phyloP scores from a whole-genome alignment of 2,888 invertebrate species.

The Eupithecia vulgata region DNA sequence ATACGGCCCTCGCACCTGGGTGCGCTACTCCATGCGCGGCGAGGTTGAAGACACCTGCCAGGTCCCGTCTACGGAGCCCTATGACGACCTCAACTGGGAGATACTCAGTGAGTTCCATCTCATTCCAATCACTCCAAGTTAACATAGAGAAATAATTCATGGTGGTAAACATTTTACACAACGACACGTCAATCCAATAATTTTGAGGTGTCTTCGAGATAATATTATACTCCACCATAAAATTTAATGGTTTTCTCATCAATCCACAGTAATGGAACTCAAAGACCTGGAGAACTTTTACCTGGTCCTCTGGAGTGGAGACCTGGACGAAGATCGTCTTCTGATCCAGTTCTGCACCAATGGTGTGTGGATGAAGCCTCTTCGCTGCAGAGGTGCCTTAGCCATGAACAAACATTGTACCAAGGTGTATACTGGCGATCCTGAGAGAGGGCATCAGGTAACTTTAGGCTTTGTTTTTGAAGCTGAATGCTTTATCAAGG shows the following conservation, averaged over 20 bases:
- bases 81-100: slow-evolving; percentile 87
- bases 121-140: neutral
- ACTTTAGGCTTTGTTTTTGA: neutral
- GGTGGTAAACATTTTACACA: neutral
- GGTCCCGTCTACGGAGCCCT: slow-evolving; percentile 82
- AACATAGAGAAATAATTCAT: neutral
- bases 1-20: slow-evolving; percentile 90
- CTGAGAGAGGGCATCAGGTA: slow-evolving; percentile 85
- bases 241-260: neutral
- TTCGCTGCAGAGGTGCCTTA: slow-evolving; percentile 87
- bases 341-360: slow-evolving; percentile 85
- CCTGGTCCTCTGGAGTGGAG: slow-evolving; percentile 92
- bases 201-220: neutral
- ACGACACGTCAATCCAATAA: neutral
- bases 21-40: slow-evolving; percentile 90
- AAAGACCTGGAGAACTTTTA: slow-evolving; percentile 87
- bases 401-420: slow-evolving; percentile 87
- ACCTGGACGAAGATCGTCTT: slow-evolving; percentile 89
- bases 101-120: slow-evolving; percentile 85
- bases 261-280: slow-evolving; percentile 87
- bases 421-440: slow-evolving; percentile 88
- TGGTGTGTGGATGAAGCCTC: slow-evolving; percentile 79
- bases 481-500: neutral
- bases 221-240: neutral
- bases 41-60: slow-evolving; percentile 85